phyloP scores from a whole-genome alignment of 2,797 vertebrate genomes.

The Tokudaia muenninki region DNA sequence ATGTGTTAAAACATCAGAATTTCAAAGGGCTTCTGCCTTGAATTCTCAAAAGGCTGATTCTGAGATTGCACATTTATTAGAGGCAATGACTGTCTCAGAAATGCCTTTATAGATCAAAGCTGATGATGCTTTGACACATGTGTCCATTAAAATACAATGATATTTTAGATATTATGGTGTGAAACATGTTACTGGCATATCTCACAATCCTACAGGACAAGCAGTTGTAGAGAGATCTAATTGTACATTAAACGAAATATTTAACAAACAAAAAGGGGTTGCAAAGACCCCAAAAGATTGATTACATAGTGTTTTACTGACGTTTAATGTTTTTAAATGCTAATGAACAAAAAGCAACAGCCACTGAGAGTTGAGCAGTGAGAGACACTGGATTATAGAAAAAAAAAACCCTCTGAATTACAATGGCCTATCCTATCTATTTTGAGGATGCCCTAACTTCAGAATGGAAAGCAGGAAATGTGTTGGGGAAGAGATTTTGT shows the following conservation, averaged over 20 bases:
- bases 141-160: neutral
- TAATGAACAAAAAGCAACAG: neutral
- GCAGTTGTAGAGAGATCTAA: no score
- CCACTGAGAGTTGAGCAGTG: no score
- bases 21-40: neutral
- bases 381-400: neutral
- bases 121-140: no score
- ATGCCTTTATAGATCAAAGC: neutral
- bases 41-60: neutral
- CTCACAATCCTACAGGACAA: neutral
- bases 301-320: no score
- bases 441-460: neutral
- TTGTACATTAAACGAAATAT: no score
- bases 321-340: no score
- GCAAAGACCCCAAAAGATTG: no score
- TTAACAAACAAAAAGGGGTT: no score
- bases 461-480: neutral
- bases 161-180: neutral
- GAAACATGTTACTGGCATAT: neutral
- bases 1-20: neutral
- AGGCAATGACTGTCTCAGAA: neutral
- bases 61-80: neutral
- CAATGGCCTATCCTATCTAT: neutral
- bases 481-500: neutral
- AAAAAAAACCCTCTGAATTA: neutral